Base-by-base conservation (phyloP, 2,797 vertebrate species). In the Choloepus didactylus region DNA sequence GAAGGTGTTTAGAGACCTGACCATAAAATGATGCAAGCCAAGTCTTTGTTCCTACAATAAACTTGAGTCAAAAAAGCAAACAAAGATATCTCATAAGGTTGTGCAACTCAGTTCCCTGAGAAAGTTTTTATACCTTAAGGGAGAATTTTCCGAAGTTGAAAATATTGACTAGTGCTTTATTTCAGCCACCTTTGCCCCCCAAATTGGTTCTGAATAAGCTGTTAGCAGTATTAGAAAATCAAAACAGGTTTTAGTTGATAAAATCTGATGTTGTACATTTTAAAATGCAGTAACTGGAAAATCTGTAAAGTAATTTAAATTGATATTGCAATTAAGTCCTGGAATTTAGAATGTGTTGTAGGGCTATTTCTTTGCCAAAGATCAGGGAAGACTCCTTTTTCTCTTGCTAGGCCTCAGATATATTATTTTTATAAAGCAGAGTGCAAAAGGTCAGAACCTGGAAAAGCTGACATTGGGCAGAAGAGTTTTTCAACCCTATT, bases 31-130 rank as follows among this genome's bases (percentile, higher is more conserved):
- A 89, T 56, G 69, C 72, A 89, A 96, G 69, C 18, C 38, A 77
- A 83, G 41, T 70, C 77, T 93, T 96, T 92, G 93, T 92, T 97
- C 82, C 94, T 66, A 62, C 35, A 56, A 44, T 95, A 85, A 94
- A 94, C 59, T 56, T 73, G 41, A 90, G 77, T 75, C 56, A 38
- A 85, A 93, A 92, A 38, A 86, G 56, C 31, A 89, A 94, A 87
- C 76, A 95, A 81, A 81, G 41, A 49, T 66, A 69, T 25, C 94
- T 67, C 84, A 35, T 11, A 41, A 31, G 91, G 38, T 91, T 87
- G 25, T 62, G 49, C 62, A 85, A 70, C 46, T 80, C 38, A 31
- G 31, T 62, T 88, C 76, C 60, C 8, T 79, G 64, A 86, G 44
- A 75, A 89, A n/a, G 21, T 56, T 90, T 92, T 93, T 54, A 73